These are phyloP conservation scores for Oegoconia quadripuncta DNA, from an alignment of 2,888 invertebrate species.

Conservation along the genomic window DNA sequence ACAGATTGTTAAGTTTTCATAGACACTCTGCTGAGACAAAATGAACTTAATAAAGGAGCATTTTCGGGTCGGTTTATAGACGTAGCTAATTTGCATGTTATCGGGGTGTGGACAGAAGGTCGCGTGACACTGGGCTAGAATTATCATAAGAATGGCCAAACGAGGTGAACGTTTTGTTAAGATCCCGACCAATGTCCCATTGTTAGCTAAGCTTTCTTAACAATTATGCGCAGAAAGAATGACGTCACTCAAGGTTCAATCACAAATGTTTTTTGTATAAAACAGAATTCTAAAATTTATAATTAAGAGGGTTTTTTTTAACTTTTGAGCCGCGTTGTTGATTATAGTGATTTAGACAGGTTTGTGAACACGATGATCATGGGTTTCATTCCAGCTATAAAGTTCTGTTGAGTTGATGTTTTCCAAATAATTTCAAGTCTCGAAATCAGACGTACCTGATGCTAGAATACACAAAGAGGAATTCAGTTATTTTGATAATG, in stretches of 20 bases:
- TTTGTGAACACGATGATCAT: too few relatives aligned
- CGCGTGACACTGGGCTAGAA: constrained; percentile 65
- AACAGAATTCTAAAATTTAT: too few relatives aligned
- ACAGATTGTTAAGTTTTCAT: constrained; percentile 15
- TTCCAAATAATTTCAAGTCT: too few relatives aligned
- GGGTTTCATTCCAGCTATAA: too few relatives aligned
- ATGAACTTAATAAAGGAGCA: constrained; percentile 59
- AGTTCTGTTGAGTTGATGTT: too few relatives aligned
- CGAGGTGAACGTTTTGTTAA: constrained; percentile 67
- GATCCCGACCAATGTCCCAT: constrained; percentile 52
- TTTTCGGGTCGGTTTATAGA: constrained; percentile 70
- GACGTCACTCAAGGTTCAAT: constrained; percentile 9
- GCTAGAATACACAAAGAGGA: too few relatives aligned
- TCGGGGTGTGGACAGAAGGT: constrained; percentile 73
- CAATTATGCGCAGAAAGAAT: constrained; percentile 34
- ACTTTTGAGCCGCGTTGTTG: too few relatives aligned
- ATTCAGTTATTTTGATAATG: too few relatives aligned
- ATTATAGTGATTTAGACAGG: too few relatives aligned
- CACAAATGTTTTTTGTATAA: not conserved
- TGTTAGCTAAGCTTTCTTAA: constrained; percentile 50
- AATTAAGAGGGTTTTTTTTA: too few relatives aligned
- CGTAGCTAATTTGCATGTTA: constrained; percentile 69
- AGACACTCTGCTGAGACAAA: constrained; percentile 34
- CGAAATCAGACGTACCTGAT: too few relatives aligned
- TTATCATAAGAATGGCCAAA: constrained; percentile 73